phyloP scores from a whole-genome alignment of 2,113 vertebrate species.

The Macquaria ambigua region DNA sequence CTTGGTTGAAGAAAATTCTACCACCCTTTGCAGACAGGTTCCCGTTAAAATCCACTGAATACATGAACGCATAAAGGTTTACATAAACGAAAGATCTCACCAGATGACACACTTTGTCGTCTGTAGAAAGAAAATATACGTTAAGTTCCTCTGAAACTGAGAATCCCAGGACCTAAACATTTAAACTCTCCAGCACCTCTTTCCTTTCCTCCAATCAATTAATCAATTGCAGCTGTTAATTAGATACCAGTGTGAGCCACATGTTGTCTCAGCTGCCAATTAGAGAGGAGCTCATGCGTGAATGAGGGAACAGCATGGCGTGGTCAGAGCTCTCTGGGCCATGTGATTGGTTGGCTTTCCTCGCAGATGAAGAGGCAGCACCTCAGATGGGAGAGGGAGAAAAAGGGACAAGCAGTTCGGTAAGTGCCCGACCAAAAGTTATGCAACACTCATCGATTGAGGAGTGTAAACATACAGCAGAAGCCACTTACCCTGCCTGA shows the following conservation, averaged over 20 bases:
- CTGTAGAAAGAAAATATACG: not conserved
- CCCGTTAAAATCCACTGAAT: not conserved
- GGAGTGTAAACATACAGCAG: slow-evolving; percentile 71
- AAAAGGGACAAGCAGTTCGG: slow-evolving; percentile 48
- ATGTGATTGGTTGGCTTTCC: slow-evolving; percentile 50
- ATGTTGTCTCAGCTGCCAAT: slow-evolving; percentile 69
- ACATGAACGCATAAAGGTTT: not conserved
- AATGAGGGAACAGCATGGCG: slow-evolving; percentile 47
- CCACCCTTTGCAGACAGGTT: not conserved
- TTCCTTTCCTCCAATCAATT: slow-evolving; percentile 44
- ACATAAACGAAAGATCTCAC: not conserved
- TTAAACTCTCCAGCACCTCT: slow-evolving; percentile 3
- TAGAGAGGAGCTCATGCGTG: slow-evolving; percentile 60
- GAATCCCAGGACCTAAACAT: slow-evolving; percentile 1
- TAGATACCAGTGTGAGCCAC: slow-evolving; percentile 58
- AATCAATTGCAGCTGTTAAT: slow-evolving; percentile 62
- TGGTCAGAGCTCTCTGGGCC: slow-evolving; percentile 48
- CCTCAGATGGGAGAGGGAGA: slow-evolving; percentile 19
- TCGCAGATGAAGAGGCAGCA: slow-evolving; percentile 62
- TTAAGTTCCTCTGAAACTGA: not conserved
- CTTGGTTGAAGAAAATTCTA: not conserved
- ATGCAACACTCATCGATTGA: slow-evolving; percentile 74
- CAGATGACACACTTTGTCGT: not conserved
- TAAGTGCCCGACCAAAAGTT: slow-evolving; percentile 69
- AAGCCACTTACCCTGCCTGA: slow-evolving; percentile 73